Evolutionary conservation across 2,113 vertebrate species (phyloP), one percentile per base, ranked within the genome.

Genomic region (Plectropomus leopardus): DNA sequence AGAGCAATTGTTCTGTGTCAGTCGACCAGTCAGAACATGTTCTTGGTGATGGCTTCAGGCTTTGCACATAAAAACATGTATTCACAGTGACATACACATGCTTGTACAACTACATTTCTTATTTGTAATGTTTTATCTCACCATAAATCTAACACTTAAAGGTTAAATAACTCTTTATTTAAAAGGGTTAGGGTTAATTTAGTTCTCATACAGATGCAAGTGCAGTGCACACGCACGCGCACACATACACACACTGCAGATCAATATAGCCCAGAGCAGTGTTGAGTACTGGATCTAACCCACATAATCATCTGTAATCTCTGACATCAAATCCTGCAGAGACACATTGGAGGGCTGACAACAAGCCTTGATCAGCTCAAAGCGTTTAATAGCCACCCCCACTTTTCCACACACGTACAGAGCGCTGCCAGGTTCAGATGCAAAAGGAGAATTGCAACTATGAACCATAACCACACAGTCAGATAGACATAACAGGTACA

Each of bases 271-370:
- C 84, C 63, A 79, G 63, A 85, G 77, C 81, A 48, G 76, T 68
- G 85, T 71, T 45, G 77, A 78, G 63, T 51, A 81, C 79, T 86
- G 55, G 65, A 78, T 90, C 68, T 81, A 93, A 90, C 88, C 83
- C 65, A 88, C 70, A 92, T 89, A 89, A 90, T 92, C 82, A 92
- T 86, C 68, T 87, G 90, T 92, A 92, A 92, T 93, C 92, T 92
- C 90, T 54, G 60, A 85, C 85, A 92, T 89, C 82, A 92, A 90
- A 91, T 91, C 90, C 86, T 86, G 80, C 82, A 77, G 81, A 57
- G 72, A 84, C 82, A 83, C 79, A 82, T 21, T 84, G 78, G 83
- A 83, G 45, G 51, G 47, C 54, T 82, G 78, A 90, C 76, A 85
- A 83, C 80, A 88, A 88, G 80, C 76, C 81, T 68, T 87, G 77